Evolutionary conservation across 1,140 invertebrate species (phyloP).

Genomic region (Drosophila ficusphila): DNA sequence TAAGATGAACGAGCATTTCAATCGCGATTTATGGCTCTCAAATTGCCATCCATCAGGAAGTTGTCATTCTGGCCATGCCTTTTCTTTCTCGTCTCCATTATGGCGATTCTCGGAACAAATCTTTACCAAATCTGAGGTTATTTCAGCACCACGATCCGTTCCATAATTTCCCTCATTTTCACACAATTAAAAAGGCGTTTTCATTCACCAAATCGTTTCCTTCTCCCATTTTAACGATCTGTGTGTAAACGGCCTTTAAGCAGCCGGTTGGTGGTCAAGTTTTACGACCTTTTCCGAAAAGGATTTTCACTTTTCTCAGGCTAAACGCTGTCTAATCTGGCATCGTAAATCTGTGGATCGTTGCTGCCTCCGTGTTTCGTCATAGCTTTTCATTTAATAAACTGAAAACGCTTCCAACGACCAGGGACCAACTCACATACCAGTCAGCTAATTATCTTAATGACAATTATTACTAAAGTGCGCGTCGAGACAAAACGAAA

Average conservation of each 20-base stretch:
- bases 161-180: constrained; percentile 46
- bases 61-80: constrained; percentile 15
- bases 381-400: constrained; percentile 82
- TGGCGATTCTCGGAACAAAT: constrained; percentile 40
- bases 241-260: too few species aligned
- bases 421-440: constrained; percentile 61
- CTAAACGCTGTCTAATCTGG: constrained; percentile 55
- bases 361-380: constrained; percentile 41
- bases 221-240: constrained; percentile 48
- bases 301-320: constrained; percentile 63
- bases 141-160: neutral
- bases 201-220: constrained; percentile 60
- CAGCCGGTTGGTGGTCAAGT: constrained; percentile 28
- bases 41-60: constrained; percentile 68
- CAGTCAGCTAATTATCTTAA: constrained; percentile 73
- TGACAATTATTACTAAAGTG: constrained; percentile 76
- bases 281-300: constrained; percentile 44
- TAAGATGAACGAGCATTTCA: constrained; percentile 62
- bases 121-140: neutral
- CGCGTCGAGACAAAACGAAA: constrained; percentile 29
- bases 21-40: constrained; percentile 57
- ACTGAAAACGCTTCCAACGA: constrained; percentile 49
- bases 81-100: constrained; percentile 7
- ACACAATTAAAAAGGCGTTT: constrained; percentile 65
- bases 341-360: constrained; percentile 50